These are phyloP conservation scores for Apamea monoglypha DNA, from an alignment of 2,888 invertebrate species.

Conservation along the genomic window DNA sequence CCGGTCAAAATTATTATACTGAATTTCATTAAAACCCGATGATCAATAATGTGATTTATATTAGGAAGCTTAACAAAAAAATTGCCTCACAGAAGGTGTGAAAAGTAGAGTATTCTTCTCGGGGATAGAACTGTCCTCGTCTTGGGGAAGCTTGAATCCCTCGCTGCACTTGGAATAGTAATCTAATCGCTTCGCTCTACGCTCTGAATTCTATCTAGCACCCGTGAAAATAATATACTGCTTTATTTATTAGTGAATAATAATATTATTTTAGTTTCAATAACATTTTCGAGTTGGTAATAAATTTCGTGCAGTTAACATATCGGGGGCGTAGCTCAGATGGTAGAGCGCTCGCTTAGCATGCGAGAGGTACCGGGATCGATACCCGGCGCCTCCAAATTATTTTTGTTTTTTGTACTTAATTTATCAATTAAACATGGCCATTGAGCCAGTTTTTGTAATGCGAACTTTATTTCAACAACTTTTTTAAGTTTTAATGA, in stretches of 20 bases:
- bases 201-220: not conserved
- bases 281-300: slow-evolving; percentile 4
- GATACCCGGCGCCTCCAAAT: slow-evolving; percentile 90
- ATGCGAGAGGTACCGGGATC: slow-evolving; percentile 91
- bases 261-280: not conserved
- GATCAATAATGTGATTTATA: not conserved
- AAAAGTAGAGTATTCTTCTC: no score
- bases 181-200: not conserved
- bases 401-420: slow-evolving; percentile 37
- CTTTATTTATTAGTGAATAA: not conserved
- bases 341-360: slow-evolving; percentile 91
- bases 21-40: not conserved
- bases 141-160: not conserved
- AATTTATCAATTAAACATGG: not conserved
- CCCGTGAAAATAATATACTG: not conserved
- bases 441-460: not conserved
- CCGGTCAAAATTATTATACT: no score
- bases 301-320: not conserved
- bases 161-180: not conserved
- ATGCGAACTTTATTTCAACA: not conserved
- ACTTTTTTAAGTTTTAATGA: not conserved
- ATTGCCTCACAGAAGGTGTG: no score
- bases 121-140: not conserved
- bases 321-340: slow-evolving; percentile 90
- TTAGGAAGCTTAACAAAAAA: not conserved